Conservation (phyloP, 2,797 vertebrate species). For the Steatocranus sp. region DNA sequence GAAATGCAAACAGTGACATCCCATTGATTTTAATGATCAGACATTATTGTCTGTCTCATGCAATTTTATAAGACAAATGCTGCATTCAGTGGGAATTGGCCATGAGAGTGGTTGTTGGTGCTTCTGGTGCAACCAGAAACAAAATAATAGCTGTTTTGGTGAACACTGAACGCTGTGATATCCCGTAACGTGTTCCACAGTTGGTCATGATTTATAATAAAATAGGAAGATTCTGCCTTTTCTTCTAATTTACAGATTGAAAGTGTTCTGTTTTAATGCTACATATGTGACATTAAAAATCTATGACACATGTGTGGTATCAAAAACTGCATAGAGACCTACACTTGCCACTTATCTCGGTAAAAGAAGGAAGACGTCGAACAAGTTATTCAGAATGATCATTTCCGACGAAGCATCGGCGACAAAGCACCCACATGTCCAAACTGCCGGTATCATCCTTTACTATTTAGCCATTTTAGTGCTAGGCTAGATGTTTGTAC, state of each 20-base stretch:
- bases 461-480: slow-evolving; percentile 51
- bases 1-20: neutral
- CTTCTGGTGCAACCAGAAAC: neutral
- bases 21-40: neutral
- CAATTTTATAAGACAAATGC: neutral
- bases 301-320: neutral
- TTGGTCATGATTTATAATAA: neutral
- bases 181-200: neutral
- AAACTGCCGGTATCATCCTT: slow-evolving; percentile 46
- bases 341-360: slow-evolving; percentile 3
- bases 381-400: neutral
- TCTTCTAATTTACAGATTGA: neutral
- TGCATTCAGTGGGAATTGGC: neutral
- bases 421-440: slow-evolving; percentile 46
- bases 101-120: neutral
- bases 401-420: neutral
- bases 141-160: neutral
- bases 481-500: slow-evolving; percentile 63
- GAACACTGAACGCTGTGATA: neutral
- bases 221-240: neutral
- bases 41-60: neutral
- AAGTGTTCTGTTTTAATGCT: neutral
- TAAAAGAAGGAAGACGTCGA: slow-evolving; percentile 34
- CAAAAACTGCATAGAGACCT: neutral
- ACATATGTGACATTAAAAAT: neutral